Conservation (phyloP, 2,113 vertebrate species). For the Ceyx melanurus region DNA sequence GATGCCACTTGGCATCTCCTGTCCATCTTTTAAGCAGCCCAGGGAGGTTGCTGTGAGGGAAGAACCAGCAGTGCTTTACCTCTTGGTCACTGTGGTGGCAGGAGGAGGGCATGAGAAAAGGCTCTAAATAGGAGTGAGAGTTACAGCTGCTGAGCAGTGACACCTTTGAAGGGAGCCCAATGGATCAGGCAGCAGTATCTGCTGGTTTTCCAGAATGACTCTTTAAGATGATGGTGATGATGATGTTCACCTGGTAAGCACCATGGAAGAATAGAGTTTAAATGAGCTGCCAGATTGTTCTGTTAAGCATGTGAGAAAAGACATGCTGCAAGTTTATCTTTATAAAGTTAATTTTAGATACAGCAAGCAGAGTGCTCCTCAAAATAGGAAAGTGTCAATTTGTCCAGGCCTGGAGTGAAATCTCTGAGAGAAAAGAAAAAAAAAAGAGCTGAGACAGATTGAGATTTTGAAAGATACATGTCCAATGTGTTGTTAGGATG, state of each 20-base stretch:
- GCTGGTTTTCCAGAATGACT: background rate
- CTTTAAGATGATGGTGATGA: background rate
- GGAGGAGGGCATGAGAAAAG: background rate
- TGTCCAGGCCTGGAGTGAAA: background rate
- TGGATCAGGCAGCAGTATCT: background rate
- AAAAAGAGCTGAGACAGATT: background rate
- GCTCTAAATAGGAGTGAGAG: background rate
- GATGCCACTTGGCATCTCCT: background rate
- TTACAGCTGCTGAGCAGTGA: background rate
- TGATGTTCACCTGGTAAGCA: background rate
- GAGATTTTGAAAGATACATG: background rate
- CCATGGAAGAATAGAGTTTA: background rate
- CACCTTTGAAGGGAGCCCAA: background rate
- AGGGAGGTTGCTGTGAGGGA: background rate
- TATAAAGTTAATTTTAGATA: constrained; percentile 34
- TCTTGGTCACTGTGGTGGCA: background rate
- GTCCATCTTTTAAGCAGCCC: background rate
- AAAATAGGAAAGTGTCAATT: background rate
- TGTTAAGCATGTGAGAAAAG: background rate
- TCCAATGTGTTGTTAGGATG: background rate
- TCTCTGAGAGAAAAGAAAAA: background rate
- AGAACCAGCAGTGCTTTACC: background rate
- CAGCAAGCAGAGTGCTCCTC: background rate
- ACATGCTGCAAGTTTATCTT: background rate
- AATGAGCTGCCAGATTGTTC: background rate